Evolutionary conservation across 2,113 vertebrate species (phyloP).

Genomic region (Ammodytes marinus): DNA sequence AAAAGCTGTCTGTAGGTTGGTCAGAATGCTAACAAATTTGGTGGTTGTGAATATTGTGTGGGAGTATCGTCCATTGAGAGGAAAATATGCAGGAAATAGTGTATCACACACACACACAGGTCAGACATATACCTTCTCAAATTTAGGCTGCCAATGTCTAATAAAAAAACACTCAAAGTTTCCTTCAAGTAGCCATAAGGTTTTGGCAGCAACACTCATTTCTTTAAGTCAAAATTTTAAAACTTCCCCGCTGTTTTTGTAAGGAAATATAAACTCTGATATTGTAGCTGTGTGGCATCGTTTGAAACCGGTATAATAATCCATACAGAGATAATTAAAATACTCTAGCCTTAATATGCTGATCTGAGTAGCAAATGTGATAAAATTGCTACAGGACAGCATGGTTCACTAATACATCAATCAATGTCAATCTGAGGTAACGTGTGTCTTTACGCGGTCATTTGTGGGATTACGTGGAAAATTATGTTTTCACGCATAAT

Average conservation of each 20-base stretch:
- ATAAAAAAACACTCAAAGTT: background rate
- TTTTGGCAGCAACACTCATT: background rate
- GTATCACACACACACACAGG: background rate
- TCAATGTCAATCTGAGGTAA: background rate
- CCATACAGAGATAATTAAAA: background rate
- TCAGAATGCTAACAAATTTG: constrained; percentile 44
- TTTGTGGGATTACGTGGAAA: background rate
- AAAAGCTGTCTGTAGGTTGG: background rate
- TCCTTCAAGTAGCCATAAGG: background rate
- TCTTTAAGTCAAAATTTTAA: background rate
- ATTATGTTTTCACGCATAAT: background rate
- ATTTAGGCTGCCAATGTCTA: background rate
- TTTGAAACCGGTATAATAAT: background rate
- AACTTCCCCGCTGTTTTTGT: background rate
- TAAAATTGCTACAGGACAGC: background rate
- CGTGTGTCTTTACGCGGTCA: background rate
- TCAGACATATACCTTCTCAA: too few relatives aligned
- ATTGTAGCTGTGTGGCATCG: background rate
- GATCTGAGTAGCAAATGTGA: background rate
- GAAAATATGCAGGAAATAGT: background rate
- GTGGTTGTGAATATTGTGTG: constrained; percentile 34
- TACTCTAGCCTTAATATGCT: background rate
- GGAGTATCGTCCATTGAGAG: constrained; percentile 7
- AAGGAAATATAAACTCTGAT: background rate
- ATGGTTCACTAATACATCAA: background rate